Percentiles rank a stretch among this genome's conserved stretches.
These are phyloP conservation scores for Otolemur garnettii DNA, from an alignment of 2,113 vertebrate genomes.

Conservation along the genomic window DNA sequence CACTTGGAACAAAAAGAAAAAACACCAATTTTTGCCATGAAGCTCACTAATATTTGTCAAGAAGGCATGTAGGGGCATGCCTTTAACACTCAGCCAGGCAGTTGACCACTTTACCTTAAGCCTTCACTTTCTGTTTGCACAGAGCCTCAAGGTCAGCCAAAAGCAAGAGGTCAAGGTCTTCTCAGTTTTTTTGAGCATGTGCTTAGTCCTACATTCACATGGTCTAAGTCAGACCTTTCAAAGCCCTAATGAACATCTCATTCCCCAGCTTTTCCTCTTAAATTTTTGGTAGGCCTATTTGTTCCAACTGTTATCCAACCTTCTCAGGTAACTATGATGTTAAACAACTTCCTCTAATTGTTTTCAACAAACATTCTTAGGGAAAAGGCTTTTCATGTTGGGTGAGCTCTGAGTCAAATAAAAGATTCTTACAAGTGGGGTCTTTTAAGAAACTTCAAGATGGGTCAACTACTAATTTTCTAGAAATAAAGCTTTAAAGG, in stretches of 20 bases:
- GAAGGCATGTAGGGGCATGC: too few species aligned
- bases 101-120: not conserved
- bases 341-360: conserved; percentile 1
- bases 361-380: not conserved
- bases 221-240: not conserved
- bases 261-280: not conserved
- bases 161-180: not conserved
- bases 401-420: not conserved
- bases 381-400: not conserved
- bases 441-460: not conserved
- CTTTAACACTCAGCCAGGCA: not conserved
- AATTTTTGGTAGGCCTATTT: not conserved
- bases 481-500: not conserved
- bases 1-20: not conserved
- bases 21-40: not conserved
- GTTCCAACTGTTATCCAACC: not conserved
- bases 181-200: not conserved
- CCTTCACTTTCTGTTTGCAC: not conserved
- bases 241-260: not conserved
- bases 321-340: not conserved
- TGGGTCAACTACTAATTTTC: not conserved
- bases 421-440: not conserved
- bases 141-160: not conserved
- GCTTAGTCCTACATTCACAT: not conserved
- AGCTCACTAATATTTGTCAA: not conserved